Conservation (phyloP, 2,113 vertebrate genomes). For the Cebidichthys violaceus region DNA sequence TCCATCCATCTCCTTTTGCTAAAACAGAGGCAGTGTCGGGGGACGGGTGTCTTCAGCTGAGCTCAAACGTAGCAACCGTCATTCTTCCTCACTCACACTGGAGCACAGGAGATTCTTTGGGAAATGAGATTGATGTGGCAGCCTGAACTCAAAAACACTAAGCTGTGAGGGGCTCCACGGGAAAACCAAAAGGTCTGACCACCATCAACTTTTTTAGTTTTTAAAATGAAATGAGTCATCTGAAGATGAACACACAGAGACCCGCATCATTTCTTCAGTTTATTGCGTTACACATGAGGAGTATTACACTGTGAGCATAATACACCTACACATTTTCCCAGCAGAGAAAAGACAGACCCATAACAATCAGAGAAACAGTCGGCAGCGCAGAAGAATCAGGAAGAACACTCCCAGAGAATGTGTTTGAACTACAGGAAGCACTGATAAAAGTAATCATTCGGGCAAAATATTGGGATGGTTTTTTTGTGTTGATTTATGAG, state of each 20-base stretch:
- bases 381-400: conserved; percentile 17
- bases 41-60: conserved; percentile 38
- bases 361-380: conserved; percentile 48
- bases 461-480: conserved; percentile 43
- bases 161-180: background rate
- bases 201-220: background rate
- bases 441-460: conserved; percentile 55
- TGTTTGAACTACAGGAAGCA: conserved; percentile 24
- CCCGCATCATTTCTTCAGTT: background rate
- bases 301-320: conserved; percentile 30
- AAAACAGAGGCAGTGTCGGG: conserved; percentile 39
- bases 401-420: conserved; percentile 22
- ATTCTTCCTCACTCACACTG: conserved; percentile 1
- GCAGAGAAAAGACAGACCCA: conserved; percentile 27
- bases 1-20: conserved; percentile 60
- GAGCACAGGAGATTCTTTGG: conserved; percentile 2
- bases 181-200: background rate
- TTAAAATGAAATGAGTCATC: conserved; percentile 24
- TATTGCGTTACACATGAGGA: conserved; percentile 53
- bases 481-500: conserved; percentile 34
- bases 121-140: conserved; percentile 47
- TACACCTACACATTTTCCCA: conserved; percentile 50
- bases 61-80: conserved; percentile 31
- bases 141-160: conserved; percentile 12
- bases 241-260: conserved; percentile 6